These are phyloP conservation scores for Ammospiza maritima DNA, from an alignment of 2,797 vertebrate genomes.

Conservation along the genomic window DNA sequence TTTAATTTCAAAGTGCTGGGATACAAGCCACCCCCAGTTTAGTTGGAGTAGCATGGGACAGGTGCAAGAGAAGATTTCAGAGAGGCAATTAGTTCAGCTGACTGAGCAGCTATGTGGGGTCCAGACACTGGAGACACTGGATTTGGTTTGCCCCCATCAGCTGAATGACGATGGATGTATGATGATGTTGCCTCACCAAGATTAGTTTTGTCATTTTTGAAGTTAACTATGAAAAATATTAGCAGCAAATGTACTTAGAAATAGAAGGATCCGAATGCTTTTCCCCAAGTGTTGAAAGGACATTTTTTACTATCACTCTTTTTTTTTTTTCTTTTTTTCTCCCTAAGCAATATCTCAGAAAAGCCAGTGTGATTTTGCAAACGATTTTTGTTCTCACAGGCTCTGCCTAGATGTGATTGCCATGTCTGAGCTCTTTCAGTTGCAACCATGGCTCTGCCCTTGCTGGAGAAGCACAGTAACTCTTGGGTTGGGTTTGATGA, in stretches of 20 bases:
- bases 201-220: neutral
- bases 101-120: neutral
- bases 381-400: neutral
- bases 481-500: neutral
- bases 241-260: neutral
- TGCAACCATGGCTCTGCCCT: neutral
- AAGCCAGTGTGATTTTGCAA: neutral
- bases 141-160: neutral
- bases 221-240: neutral
- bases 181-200: neutral
- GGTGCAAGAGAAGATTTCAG: neutral
- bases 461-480: neutral
- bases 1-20: neutral
- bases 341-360: neutral
- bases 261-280: neutral
- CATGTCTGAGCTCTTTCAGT: neutral
- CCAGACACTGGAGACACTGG: neutral
- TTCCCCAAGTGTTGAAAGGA: neutral
- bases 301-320: neutral
- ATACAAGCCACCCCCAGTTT: neutral
- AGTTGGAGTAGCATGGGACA: neutral
- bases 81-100: neutral
- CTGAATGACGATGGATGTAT: neutral
- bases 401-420: neutral
- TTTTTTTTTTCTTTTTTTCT: neutral